Percentiles rank a stretch among this genome's conserved stretches.
Conservation (phyloP, 23 tunicate genomes). For the Trididemnum clinides region DNA sequence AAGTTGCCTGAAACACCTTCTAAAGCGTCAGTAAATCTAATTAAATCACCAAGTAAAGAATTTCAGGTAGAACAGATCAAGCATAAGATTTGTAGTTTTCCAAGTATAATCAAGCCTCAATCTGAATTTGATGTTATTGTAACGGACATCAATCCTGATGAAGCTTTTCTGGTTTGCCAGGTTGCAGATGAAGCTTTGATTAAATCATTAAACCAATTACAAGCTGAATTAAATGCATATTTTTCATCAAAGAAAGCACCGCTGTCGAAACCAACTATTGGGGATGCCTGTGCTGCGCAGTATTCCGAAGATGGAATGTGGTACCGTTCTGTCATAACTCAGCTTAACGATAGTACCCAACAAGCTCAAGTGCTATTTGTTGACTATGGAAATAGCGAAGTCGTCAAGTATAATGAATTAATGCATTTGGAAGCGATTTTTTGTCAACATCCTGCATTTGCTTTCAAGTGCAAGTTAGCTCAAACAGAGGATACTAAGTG, state of each 20-base stretch:
- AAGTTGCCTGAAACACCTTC: neutral
- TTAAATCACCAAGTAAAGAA: neutral
- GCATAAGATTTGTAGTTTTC: neutral
- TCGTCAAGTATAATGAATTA: neutral
- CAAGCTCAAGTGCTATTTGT: slow-evolving; percentile 21
- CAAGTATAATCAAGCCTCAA: neutral
- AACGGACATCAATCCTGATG: slow-evolving; percentile 5
- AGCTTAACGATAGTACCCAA: neutral
- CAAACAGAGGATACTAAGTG: neutral
- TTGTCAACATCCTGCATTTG: slow-evolving; percentile 24
- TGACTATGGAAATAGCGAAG: slow-evolving; percentile 57
- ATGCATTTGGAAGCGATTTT: neutral
- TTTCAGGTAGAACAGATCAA: neutral
- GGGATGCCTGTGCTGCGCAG: slow-evolving; percentile 15
- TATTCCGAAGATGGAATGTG: slow-evolving; percentile 44
- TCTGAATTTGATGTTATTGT: neutral
- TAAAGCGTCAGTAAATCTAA: neutral
- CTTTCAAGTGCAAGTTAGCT: neutral
- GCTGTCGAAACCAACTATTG: neutral
- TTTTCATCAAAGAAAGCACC: neutral
- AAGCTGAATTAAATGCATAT: neutral
- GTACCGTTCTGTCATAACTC: slow-evolving; percentile 43
- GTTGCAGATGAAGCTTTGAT: neutral
- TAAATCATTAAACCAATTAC: neutral
- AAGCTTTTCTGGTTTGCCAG: slow-evolving; percentile 9